Conservation (phyloP, 2,113 vertebrate genomes). For the Varanus salvator region DNA sequence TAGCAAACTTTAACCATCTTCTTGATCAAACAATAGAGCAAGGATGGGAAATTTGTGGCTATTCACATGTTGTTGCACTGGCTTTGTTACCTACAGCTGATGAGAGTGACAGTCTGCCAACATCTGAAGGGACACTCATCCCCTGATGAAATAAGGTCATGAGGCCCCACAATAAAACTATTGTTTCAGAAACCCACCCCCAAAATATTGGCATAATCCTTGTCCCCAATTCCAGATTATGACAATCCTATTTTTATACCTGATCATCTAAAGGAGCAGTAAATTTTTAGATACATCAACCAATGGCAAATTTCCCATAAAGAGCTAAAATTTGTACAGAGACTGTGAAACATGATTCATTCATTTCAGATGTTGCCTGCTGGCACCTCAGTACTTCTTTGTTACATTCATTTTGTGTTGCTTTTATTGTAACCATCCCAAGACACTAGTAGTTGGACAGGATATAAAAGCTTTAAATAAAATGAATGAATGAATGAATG, state of each 20-base stretch:
- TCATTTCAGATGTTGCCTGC: neutral
- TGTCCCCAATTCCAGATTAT: neutral
- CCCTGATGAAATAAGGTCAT: neutral
- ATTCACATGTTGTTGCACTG: too few relatives aligned
- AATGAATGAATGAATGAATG: too few relatives aligned
- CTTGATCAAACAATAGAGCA: neutral
- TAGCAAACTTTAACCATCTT: slow-evolving; percentile 42
- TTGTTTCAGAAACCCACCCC: neutral
- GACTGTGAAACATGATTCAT: neutral
- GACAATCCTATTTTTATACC: neutral
- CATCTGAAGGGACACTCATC: too few relatives aligned
- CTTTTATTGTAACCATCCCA: too few relatives aligned
- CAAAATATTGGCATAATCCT: neutral
- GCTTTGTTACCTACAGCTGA: too few relatives aligned
- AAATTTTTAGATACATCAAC: neutral
- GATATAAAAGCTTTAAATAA: too few relatives aligned
- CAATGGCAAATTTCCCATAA: neutral
- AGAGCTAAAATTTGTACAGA: neutral
- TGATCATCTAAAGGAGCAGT: too few relatives aligned
- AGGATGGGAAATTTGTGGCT: too few relatives aligned
- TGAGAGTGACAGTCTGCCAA: too few relatives aligned
- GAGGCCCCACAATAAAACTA: neutral
- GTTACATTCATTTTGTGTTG: too few relatives aligned
- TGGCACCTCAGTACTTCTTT: neutral
- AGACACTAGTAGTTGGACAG: too few relatives aligned